A percentile compares a stretch with the other conserved stretches of the same genome.
These are phyloP conservation scores for Saccopteryx bilineata DNA, from an alignment of 2,113 vertebrate genomes.

Conservation along the genomic window DNA sequence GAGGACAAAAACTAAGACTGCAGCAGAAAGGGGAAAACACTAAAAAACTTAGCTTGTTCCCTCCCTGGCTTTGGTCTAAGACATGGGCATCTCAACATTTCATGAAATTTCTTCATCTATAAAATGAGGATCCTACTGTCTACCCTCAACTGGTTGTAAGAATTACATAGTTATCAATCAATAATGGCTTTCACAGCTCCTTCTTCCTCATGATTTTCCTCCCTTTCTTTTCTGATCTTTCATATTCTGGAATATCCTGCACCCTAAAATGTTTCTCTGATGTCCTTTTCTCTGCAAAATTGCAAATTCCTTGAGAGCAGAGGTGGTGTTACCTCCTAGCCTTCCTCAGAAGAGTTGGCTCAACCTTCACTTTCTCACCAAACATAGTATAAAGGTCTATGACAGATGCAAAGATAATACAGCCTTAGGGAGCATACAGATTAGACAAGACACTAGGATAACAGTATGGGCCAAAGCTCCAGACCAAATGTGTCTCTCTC, in stretches of 20 bases:
- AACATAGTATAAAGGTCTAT: neutral
- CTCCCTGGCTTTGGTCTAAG: slow-evolving; percentile 6
- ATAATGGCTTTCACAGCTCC: neutral
- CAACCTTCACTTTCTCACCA: neutral
- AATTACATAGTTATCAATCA: neutral
- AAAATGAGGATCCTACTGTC: neutral
- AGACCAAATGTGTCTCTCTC: neutral
- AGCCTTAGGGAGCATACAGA: neutral
- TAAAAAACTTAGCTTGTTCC: neutral
- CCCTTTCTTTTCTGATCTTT: neutral
- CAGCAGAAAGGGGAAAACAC: neutral
- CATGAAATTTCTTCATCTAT: neutral
- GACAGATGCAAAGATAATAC: neutral
- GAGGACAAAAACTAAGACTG: neutral
- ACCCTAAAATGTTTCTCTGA: slow-evolving; percentile 33
- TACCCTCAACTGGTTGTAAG: neutral
- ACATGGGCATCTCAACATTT: neutral
- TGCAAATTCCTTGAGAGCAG: neutral
- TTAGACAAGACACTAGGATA: neutral
- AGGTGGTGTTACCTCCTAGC: neutral
- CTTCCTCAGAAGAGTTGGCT: neutral
- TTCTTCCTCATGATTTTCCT: neutral
- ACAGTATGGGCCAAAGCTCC: neutral
- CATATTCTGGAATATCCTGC: neutral
- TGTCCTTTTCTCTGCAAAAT: slow-evolving; percentile 35